Conservation (phyloP, 2,888 invertebrate species). For the Proisotoma minuta region DNA sequence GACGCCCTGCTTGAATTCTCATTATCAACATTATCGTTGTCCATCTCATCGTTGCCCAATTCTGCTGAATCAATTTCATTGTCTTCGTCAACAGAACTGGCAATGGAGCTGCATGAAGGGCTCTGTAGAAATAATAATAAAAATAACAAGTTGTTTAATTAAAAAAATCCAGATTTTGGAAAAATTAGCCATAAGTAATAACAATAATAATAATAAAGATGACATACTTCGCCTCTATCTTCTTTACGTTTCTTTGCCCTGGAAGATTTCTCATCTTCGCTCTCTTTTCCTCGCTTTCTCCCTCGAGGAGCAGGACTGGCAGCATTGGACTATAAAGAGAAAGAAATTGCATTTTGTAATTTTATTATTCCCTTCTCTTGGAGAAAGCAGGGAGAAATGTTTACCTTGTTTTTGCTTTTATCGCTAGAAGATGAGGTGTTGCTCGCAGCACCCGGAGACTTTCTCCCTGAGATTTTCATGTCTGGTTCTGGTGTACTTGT, state of each 20-base stretch:
- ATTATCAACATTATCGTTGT: constrained; percentile 40
- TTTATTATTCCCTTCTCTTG: not conserved
- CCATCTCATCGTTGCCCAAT: constrained; percentile 42
- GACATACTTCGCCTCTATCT: constrained; percentile 57
- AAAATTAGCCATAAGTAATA: too few relatives aligned
- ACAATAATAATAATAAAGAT: not conserved
- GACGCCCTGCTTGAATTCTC: constrained; percentile 47
- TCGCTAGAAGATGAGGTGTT: constrained; percentile 50
- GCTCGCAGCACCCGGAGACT: constrained; percentile 50
- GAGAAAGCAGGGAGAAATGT: not conserved
- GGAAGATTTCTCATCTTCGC: constrained; percentile 57
- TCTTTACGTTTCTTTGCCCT: constrained; percentile 58
- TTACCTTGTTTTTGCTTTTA: constrained; percentile 51
- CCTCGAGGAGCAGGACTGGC: constrained; percentile 46
- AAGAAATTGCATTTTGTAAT: not conserved
- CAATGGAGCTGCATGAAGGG: constrained; percentile 77
- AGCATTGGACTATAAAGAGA: constrained; percentile 39
- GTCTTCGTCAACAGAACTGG: constrained; percentile 70
- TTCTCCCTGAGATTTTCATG: constrained; percentile 47
- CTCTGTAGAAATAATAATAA: constrained; percentile 56
- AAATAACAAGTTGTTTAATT: not conserved
- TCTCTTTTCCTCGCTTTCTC: constrained; percentile 47
- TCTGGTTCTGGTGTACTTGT: constrained; percentile 51
- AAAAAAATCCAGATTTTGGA: not conserved
- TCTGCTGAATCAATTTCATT: constrained; percentile 48